Evolutionary conservation across 1,140 invertebrate species (phyloP).

Genomic region (Leptinotarsa texana): DNA sequence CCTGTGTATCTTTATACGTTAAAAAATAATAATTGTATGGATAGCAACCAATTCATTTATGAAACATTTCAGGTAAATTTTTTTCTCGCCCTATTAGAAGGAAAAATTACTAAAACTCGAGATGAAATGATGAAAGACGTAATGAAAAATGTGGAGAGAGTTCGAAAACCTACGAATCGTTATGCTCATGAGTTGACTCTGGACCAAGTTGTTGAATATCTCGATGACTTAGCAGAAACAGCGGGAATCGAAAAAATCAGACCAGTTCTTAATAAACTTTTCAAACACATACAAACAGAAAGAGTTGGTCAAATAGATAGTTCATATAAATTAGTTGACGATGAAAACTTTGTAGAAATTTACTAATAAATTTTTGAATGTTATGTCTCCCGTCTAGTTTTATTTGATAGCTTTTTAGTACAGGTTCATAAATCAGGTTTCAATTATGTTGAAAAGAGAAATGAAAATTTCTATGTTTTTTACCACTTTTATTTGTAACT

Average conservation of each 20-base stretch:
- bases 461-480: too few species aligned
- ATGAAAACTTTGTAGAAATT: conserved; percentile 7
- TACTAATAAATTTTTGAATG: background rate
- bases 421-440: too few species aligned
- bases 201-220: background rate
- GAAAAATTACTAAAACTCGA: background rate
- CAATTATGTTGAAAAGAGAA: too few species aligned
- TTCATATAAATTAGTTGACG: background rate
- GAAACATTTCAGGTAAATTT: background rate
- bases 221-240: background rate
- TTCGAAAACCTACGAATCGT: background rate
- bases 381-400: too few species aligned
- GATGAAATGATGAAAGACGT: background rate
- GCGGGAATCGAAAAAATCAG: background rate
- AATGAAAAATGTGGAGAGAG: background rate
- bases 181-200: conserved; percentile 2
- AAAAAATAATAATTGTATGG: too few species aligned
- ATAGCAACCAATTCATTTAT: too few species aligned
- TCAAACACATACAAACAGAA: background rate
- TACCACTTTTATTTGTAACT: too few species aligned
- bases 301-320: background rate
- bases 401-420: too few species aligned
- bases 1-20: too few species aligned
- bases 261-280: background rate
- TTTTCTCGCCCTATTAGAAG: background rate